Conservation (phyloP, 2,797 vertebrate genomes). For the Sarcophilus harrisii region DNA sequence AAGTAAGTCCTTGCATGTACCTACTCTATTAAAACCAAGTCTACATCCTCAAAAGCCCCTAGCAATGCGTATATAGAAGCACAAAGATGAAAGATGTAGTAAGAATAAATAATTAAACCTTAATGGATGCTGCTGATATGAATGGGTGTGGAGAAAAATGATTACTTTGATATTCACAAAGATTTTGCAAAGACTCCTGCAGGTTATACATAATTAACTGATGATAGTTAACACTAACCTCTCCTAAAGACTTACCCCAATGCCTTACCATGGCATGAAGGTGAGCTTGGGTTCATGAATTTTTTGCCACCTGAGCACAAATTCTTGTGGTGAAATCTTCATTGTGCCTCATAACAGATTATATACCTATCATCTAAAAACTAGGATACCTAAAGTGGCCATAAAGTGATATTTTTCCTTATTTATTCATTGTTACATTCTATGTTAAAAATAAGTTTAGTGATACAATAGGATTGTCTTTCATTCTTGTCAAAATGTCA, state of each 20-base stretch:
- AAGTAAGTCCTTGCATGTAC: slow-evolving; percentile 54
- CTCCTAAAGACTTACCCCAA: neutral
- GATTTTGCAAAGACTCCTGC: slow-evolving; percentile 64
- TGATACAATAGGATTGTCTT: neutral
- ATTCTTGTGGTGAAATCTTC: neutral
- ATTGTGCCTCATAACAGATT: neutral
- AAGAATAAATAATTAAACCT: slow-evolving; percentile 69
- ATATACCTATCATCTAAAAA: neutral
- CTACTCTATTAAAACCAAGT: slow-evolving; percentile 62
- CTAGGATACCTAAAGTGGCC: neutral
- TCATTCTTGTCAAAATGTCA: neutral
- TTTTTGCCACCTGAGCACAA: neutral
- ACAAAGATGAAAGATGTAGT: slow-evolving; percentile 67
- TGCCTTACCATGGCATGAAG: neutral
- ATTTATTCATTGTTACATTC: neutral
- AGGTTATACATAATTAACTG: slow-evolving; percentile 70
- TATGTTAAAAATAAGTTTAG: neutral
- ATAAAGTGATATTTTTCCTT: neutral
- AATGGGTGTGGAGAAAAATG: slow-evolving; percentile 73
- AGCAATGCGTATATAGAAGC: slow-evolving; percentile 54
- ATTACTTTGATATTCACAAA: slow-evolving; percentile 68
- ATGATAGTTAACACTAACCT: slow-evolving; percentile 48
- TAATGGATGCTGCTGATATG: slow-evolving; percentile 72
- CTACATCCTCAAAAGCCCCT: slow-evolving; percentile 68
- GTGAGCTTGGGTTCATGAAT: slow-evolving; percentile 26